These are phyloP conservation scores for Nasua narica DNA, from an alignment of 2,797 vertebrate genomes.

Conservation along the genomic window DNA sequence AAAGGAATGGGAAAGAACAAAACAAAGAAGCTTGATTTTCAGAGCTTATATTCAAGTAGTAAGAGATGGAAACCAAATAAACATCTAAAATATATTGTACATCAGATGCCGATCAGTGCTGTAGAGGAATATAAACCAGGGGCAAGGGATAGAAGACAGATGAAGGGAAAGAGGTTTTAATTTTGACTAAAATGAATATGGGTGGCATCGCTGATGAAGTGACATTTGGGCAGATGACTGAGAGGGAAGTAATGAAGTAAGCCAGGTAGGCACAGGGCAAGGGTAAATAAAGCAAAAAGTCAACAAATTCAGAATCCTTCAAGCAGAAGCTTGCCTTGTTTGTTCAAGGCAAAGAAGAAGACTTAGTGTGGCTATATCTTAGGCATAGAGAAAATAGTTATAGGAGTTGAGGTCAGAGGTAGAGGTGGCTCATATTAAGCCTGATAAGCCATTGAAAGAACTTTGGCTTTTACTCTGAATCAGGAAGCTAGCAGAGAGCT, in stretches of 20 bases:
- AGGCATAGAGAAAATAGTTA: background rate
- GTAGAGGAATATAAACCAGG: background rate
- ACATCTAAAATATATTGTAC: background rate
- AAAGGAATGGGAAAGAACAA: background rate
- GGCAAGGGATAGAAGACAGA: background rate
- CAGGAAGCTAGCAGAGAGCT: background rate
- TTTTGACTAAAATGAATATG: background rate
- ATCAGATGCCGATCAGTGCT: background rate
- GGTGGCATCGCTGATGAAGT: background rate
- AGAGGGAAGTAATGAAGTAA: background rate
- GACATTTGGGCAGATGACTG: background rate
- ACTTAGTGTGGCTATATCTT: background rate
- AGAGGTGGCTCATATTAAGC: background rate
- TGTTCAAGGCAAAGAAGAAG: background rate
- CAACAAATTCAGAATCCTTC: background rate
- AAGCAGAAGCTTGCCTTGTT: background rate
- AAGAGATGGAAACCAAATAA: background rate
- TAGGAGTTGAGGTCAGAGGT: background rate
- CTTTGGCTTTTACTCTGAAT: background rate
- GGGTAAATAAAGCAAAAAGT: background rate
- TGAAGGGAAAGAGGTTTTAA: background rate
- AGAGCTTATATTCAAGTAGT: background rate
- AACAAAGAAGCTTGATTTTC: background rate
- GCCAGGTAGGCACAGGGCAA: background rate
- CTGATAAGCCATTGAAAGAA: background rate